Base-by-base conservation (phyloP, 2,797 vertebrate genomes). In the Pseudopleuronectes americanus region DNA sequence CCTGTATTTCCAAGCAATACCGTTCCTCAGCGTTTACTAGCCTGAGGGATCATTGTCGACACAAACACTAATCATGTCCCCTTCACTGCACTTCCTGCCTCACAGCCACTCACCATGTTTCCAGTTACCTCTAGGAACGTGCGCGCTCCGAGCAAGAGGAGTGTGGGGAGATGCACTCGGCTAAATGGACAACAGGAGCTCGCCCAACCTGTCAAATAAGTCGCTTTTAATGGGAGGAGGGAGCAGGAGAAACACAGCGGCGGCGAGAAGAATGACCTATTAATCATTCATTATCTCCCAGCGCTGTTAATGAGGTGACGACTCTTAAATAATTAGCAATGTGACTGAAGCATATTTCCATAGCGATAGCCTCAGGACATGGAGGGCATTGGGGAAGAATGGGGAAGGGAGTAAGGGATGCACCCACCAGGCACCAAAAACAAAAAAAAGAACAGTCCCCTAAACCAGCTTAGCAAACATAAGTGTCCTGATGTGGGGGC, bases 261-360 rank as follows among this genome's bases (percentile, higher is more conserved):
- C 43, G 73, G 80, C 59, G 77, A 81, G 83, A 87, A 88, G 89
- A 90, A 90, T 90, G 88, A 88, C 84, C 89, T 90, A 94, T 94
- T 93, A 95, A 95, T 95, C 92, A 94, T 94, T 95, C 91, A 95
- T 94, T 93, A 92, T 90, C 90, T 92, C 82, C 77, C 84, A 88
- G 86, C 73, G 68, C 90, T 91, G 90, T 91, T 94, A 94, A 94
- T 94, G 93, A 94, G 92, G 90, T 93, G 93, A 90, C 73, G 82
- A 92, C 90, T 92, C 90, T 93, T 94, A 90, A 93, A 94, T 95
- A 94, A 94, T 94, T 95, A 94, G 92, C 85, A 78, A 87, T 85
- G 87, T 89, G 90, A 91, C 89, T 92, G 89, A 84, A 92, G 90
- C 89, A 86, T 92, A 93, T 92, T 94, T 93, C 91, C 91, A 90